These are phyloP conservation scores for Periophthalmodon schlosseri DNA, from an alignment of 2,113 vertebrate genomes.

Conservation along the genomic window DNA sequence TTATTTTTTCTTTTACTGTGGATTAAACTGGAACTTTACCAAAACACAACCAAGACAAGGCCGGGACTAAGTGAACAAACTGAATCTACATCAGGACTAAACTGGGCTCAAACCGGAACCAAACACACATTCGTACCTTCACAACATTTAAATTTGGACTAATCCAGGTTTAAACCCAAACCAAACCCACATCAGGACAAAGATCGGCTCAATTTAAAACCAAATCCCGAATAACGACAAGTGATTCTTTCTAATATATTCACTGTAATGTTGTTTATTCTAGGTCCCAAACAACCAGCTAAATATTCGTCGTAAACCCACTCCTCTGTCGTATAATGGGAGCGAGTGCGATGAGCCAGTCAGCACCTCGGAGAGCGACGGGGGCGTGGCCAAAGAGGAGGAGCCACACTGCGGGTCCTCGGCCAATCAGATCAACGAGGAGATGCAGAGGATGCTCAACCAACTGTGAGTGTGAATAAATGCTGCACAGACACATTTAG, in stretches of 20 bases:
- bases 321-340: slow-evolving; percentile 64
- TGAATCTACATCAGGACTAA: neutral
- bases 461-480: slow-evolving; percentile 85
- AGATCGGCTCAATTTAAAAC: neutral
- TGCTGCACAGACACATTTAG: no score
- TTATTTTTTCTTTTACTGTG: no score
- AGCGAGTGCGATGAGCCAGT: slow-evolving; percentile 75
- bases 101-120: neutral
- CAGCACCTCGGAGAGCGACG: slow-evolving; percentile 77
- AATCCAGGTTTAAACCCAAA: no score
- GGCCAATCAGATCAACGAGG: slow-evolving; percentile 90
- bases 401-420: slow-evolving; percentile 79
- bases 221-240: no score
- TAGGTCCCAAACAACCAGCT: slow-evolving; percentile 72
- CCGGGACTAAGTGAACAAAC: no score
- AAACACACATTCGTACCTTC: no score
- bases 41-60: no score
- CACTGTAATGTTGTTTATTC: neutral
- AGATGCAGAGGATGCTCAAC: slow-evolving; percentile 97
- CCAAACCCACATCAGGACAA: no score
- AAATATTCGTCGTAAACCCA: slow-evolving; percentile 73
- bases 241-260: no score
- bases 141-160: no score
- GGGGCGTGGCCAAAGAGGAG: slow-evolving; percentile 77
- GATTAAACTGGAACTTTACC: no score